Evolutionary conservation across 2,797 vertebrate species (phyloP).

Genomic region (Allobates femoralis): DNA sequence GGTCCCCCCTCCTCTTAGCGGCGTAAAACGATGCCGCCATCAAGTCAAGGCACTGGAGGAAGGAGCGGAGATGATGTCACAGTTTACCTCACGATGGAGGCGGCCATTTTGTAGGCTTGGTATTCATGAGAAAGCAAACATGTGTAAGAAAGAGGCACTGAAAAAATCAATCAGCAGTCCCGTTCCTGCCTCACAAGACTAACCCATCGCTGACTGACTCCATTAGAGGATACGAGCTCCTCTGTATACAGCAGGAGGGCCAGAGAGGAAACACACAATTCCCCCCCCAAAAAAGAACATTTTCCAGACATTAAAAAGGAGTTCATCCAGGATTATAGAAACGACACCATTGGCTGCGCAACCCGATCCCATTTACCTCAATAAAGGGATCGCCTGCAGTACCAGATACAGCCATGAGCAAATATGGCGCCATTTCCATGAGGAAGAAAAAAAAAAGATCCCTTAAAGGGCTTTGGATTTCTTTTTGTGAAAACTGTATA

Average conservation of each 20-base stretch:
- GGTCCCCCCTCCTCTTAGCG: neutral
- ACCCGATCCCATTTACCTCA: neutral
- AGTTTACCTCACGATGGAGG: neutral
- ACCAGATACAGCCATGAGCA: neutral
- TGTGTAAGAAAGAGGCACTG: neutral
- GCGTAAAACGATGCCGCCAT: neutral
- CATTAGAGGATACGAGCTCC: too few relatives aligned
- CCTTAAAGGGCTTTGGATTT: neutral
- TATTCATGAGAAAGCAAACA: neutral
- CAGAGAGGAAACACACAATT: too few relatives aligned
- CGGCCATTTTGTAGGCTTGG: neutral
- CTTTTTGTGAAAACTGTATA: neutral
- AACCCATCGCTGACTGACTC: too few relatives aligned
- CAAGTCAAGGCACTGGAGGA: constrained; percentile 30
- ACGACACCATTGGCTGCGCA: neutral
- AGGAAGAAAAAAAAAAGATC: too few relatives aligned
- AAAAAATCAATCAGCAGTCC: neutral
- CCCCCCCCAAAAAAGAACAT: too few relatives aligned
- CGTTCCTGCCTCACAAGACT: neutral
- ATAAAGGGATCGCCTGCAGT: neutral
- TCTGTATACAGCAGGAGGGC: too few relatives aligned
- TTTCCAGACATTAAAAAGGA: neutral
- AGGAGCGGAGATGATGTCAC: neutral
- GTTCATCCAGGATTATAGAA: neutral
- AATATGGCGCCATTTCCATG: neutral